Base-by-base conservation (phyloP, 1,140 invertebrate genomes). In the Scaptodrosophila lebanonensis region DNA sequence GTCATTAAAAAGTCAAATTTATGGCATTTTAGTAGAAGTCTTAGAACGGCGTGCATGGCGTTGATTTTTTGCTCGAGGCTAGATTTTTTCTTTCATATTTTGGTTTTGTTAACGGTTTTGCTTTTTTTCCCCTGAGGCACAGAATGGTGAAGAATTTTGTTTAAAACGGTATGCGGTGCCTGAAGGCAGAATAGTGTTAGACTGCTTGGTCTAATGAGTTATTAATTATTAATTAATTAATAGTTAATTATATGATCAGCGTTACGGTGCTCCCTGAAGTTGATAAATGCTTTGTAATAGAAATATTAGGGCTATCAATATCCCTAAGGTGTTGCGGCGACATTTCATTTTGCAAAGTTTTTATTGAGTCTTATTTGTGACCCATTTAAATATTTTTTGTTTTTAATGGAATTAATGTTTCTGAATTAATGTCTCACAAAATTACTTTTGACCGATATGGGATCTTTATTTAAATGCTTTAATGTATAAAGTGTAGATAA, bases 1-100 rank as follows among this genome's bases (percentile, higher is more conserved):
- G 72, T 66, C 75, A 79, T 79, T 79, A 82, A 82, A 79, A 82
- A 79, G 65, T 82, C 53, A 66, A 79, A 79, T 79, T 82, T 82
- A 79, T 73, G 60, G 53, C 32, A 33, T n/a, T 33, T 33, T 68
- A 33, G 47, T 49, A 22, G 33, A 33, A 35, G 15, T 22, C 20
- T 49, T 22, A 20, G 18, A 33, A 25, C 13, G 33, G 20, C n/a
- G 13, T 9, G 13, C 20, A 36, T 36, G 15, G 27, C 13, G 58
- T 72, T 63, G 43, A 29, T 64, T 48, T 20, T 76, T 27, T 42
- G 57, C 47, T 61, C 51, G 16, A 52, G 68, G 27, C 64, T 69
- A 60, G 73, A 76, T 71, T 76, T 58, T 47, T 52, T n/a, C n/a
- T n/a, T n/a, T n/a, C n/a, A n/a, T n/a, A n/a, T n/a, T n/a, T n/a